phyloP scores from a whole-genome alignment of 2,888 invertebrate genomes.

The Hypomecis punctinalis region DNA sequence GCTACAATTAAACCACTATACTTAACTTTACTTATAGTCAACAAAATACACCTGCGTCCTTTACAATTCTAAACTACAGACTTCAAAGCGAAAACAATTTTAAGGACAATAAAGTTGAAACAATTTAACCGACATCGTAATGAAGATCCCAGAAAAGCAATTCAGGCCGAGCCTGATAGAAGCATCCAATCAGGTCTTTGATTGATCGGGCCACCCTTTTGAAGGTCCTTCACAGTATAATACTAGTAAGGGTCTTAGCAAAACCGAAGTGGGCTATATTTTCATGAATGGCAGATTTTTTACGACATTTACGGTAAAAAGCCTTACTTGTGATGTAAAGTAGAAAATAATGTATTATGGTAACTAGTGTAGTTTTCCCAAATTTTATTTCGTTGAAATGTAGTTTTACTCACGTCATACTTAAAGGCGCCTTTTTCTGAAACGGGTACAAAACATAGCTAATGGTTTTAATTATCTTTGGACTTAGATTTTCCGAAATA shows the following conservation, averaged over 20 bases:
- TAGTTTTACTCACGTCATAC: no score
- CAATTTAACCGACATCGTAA: slow-evolving; percentile 29
- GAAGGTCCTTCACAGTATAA: slow-evolving; percentile 17
- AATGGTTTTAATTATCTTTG: no score
- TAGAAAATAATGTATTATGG: no score
- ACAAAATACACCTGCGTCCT: background rate
- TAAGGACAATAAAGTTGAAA: slow-evolving; percentile 12
- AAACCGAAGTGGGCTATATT: background rate
- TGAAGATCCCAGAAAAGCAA: slow-evolving; percentile 31
- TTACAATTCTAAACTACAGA: background rate
- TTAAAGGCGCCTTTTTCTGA: no score
- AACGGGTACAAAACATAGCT: no score
- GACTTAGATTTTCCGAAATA: no score
- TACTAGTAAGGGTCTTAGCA: slow-evolving; percentile 12
- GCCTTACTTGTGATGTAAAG: background rate
- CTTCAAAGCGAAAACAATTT: slow-evolving; percentile 5
- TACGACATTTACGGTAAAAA: background rate
- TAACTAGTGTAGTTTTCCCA: no score
- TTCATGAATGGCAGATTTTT: background rate
- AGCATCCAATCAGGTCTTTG: slow-evolving; percentile 35
- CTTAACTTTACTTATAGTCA: no score
- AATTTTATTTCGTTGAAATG: no score
- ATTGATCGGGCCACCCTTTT: slow-evolving; percentile 42
- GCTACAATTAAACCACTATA: no score
- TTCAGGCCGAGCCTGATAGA: slow-evolving; percentile 33